These are phyloP conservation scores for Hapalemur alaotrensis DNA, from an alignment of 2,797 vertebrate genomes.

Conservation along the genomic window DNA sequence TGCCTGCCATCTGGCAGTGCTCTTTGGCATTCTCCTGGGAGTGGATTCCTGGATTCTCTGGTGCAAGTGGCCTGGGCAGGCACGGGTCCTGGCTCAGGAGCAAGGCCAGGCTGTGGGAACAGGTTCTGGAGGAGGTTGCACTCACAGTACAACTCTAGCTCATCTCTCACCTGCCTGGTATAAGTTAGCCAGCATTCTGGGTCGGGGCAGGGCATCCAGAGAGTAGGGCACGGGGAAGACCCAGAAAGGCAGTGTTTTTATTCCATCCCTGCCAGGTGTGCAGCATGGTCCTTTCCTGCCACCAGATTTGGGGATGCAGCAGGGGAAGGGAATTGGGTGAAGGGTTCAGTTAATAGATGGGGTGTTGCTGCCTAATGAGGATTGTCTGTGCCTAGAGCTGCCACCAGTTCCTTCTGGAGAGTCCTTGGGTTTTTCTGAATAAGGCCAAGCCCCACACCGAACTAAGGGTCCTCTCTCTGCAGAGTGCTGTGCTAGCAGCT, in stretches of 20 bases:
- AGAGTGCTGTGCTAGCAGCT: background rate
- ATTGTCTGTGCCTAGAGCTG: background rate
- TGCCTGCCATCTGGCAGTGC: constrained; percentile 44
- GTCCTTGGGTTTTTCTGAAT: background rate
- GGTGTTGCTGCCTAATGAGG: background rate
- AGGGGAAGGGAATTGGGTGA: background rate
- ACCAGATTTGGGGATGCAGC: accelerated
- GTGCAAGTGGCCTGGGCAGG: background rate
- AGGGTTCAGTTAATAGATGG: background rate
- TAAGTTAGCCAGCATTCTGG: background rate
- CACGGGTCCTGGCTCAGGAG: background rate
- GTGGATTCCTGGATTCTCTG: constrained; percentile 58
- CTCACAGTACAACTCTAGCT: background rate
- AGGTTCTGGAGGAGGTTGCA: background rate
- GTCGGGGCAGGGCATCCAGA: background rate
- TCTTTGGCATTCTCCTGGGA: constrained; percentile 56
- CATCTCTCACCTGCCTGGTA: background rate
- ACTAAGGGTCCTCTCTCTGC: background rate
- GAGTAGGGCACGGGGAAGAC: background rate
- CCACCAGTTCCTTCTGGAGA: background rate
- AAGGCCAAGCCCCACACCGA: background rate
- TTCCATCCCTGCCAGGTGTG: background rate
- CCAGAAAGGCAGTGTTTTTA: background rate
- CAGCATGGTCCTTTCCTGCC: background rate
- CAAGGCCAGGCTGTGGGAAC: background rate